phyloP scores from a whole-genome alignment of 2,888 invertebrate species.

The Monoplex corrugatus region DNA sequence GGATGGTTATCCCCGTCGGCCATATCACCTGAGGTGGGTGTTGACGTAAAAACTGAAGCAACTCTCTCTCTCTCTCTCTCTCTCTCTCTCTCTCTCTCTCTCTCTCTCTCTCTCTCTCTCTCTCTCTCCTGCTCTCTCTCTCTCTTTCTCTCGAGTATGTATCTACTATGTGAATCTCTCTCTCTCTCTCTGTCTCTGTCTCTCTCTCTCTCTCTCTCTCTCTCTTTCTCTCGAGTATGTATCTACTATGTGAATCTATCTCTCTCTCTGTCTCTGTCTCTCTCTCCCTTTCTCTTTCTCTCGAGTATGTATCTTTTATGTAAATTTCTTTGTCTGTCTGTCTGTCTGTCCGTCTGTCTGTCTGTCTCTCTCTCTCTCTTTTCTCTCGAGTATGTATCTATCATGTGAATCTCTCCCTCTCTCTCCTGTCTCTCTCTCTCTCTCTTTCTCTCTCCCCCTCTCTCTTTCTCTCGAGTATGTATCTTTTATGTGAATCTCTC shows the following conservation, averaged over 20 bases:
- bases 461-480: too few relatives aligned
- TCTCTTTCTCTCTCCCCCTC: too few relatives aligned
- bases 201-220: slow-evolving; percentile 4
- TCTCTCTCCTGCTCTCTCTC: background rate
- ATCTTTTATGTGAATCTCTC: too few relatives aligned
- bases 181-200: slow-evolving; percentile 43
- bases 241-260: too few relatives aligned
- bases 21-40: too few relatives aligned
- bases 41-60: too few relatives aligned
- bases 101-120: slow-evolving; percentile 41
- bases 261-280: background rate
- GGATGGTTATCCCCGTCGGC: too few relatives aligned
- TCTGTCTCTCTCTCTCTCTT: background rate
- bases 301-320: too few relatives aligned
- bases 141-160: background rate
- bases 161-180: background rate
- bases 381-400: background rate
- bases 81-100: slow-evolving; percentile 34
- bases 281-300: background rate
- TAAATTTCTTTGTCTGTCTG: too few relatives aligned
- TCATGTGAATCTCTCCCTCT: background rate
- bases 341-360: background rate
- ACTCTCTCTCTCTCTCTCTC: background rate
- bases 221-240: background rate
- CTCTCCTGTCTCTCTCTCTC: background rate